phyloP scores from a whole-genome alignment of 2,888 invertebrate genomes.

The Stenolophus ochropezus region DNA sequence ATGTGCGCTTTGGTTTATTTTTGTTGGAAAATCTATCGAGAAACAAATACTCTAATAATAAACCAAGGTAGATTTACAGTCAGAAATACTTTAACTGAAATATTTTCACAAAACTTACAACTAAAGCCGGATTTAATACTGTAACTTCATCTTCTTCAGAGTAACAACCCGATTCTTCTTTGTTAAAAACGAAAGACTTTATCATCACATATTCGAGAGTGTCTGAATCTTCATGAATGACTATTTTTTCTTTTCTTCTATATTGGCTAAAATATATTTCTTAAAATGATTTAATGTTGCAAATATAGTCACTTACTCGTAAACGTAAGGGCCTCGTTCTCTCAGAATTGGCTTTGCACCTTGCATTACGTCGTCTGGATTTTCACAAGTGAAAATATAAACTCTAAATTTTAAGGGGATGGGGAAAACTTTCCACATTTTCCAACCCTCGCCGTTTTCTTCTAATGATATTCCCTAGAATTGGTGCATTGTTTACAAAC shows the following conservation, averaged over 20 bases:
- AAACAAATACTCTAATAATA: not conserved
- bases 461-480: slow-evolving; percentile 77
- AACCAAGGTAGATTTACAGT: not conserved
- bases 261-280: slow-evolving; percentile 63
- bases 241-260: slow-evolving; percentile 64
- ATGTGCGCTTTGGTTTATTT: not conserved
- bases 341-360: slow-evolving; percentile 76
- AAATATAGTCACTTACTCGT: slow-evolving; percentile 74
- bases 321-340: slow-evolving; percentile 80
- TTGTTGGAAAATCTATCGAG: not conserved
- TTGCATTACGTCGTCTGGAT: slow-evolving; percentile 75
- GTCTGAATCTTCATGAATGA: slow-evolving; percentile 73
- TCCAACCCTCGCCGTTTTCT: slow-evolving; percentile 76
- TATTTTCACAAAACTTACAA: slow-evolving; percentile 72
- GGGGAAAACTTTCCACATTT: slow-evolving; percentile 77
- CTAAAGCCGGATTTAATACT: slow-evolving; percentile 76
- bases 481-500: slow-evolving; percentile 61
- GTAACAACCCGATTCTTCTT: slow-evolving; percentile 72
- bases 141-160: slow-evolving; percentile 75
- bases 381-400: slow-evolving; percentile 78
- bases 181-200: slow-evolving; percentile 76
- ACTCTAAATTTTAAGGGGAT: slow-evolving; percentile 76
- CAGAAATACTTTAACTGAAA: not conserved
- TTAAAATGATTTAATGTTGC: not conserved
- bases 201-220: slow-evolving; percentile 75